Evolutionary conservation across 2,113 vertebrate genomes (phyloP).

Genomic region (Pitta sordida): DNA sequence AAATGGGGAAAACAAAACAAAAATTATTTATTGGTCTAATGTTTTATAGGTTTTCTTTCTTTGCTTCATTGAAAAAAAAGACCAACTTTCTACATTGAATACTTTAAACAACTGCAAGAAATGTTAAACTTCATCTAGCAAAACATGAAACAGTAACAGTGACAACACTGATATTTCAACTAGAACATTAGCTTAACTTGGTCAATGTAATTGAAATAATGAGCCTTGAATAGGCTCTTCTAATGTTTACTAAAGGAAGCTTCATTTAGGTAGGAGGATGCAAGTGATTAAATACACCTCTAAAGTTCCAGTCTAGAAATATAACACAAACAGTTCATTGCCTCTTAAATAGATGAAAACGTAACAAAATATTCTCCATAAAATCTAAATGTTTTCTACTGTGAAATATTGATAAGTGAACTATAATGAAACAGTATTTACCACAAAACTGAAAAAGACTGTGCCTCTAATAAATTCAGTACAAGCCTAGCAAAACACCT

Average conservation of each 20-base stretch:
- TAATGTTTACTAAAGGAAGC: neutral
- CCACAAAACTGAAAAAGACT: neutral
- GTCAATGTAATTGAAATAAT: neutral
- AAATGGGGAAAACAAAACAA: neutral
- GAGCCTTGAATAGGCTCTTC: neutral
- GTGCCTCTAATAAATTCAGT: conserved; percentile 12
- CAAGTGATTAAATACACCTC: neutral
- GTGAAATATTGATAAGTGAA: conserved; percentile 14
- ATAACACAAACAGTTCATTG: neutral
- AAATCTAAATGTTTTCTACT: conserved; percentile 2
- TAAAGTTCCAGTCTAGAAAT: neutral
- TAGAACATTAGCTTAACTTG: neutral
- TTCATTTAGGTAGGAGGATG: neutral
- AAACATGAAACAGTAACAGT: neutral
- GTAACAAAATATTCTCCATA: neutral
- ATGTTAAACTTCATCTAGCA: neutral
- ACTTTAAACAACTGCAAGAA: neutral
- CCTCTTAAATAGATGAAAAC: neutral
- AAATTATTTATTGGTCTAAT: neutral
- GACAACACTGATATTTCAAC: neutral
- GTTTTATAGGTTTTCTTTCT: neutral
- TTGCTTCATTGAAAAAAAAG: neutral
- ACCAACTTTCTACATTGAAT: neutral
- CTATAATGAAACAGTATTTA: neutral
- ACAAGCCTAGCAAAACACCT: neutral